Percentiles rank a stretch among this genome's conserved stretches.
Evolutionary conservation across 35 echinoderm and acorn worm genomes (phyloP).

Genomic region (Apostichopus japonicus): DNA sequence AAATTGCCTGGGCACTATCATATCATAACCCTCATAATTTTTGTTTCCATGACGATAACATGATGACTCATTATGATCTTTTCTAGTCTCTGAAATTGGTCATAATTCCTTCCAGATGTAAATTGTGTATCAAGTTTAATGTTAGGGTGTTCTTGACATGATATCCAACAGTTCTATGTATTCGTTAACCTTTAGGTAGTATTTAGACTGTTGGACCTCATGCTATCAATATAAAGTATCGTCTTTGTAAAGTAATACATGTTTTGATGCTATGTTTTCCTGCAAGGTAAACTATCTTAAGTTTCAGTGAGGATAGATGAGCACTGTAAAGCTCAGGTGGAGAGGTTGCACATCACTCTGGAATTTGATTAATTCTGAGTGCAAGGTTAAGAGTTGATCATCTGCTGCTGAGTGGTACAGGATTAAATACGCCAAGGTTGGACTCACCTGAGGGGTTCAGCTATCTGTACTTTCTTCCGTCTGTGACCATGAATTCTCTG

Average conservation of each 20-base stretch:
- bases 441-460: not conserved
- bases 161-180: slow-evolving; percentile 2
- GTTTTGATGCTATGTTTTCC: too few species aligned
- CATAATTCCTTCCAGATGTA: not conserved
- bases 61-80: not conserved
- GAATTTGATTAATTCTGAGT: not conserved
- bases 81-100: not conserved
- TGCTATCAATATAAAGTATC: not conserved
- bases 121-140: not conserved
- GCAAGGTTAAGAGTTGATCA: not conserved
- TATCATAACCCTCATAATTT: not conserved
- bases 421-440: not conserved
- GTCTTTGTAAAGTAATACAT: not conserved
- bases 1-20: not conserved
- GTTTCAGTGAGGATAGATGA: too few species aligned
- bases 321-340: too few species aligned
- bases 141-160: not conserved
- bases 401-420: not conserved
- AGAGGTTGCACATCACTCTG: not conserved
- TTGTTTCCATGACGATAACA: not conserved
- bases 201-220: not conserved
- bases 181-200: not conserved
- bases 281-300: too few species aligned
- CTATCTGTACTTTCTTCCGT: not conserved
- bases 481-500: not conserved